Percentiles rank a stretch among this genome's conserved stretches.
phyloP scores from a whole-genome alignment of 2,113 vertebrate genomes.

The Lophura nycthemera region DNA sequence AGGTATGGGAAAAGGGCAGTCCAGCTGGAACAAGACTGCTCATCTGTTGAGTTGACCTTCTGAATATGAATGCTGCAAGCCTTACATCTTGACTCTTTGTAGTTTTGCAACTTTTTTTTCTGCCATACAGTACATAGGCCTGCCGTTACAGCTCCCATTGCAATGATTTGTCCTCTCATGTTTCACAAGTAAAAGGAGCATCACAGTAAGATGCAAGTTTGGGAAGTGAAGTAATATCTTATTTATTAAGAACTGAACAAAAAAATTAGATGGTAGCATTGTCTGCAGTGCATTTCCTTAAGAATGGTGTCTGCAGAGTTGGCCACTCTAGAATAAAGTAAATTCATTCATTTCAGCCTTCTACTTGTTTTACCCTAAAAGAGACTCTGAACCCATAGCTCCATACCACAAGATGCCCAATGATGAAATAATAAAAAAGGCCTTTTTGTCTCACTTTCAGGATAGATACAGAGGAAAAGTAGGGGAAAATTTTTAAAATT shows the following conservation, averaged over 20 bases:
- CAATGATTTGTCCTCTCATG: neutral
- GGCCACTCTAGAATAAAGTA: neutral
- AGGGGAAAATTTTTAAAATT: neutral
- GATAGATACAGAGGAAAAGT: neutral
- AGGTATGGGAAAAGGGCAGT: neutral
- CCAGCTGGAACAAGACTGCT: accelerated
- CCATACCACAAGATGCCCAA: neutral
- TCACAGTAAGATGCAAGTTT: neutral
- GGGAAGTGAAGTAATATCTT: neutral
- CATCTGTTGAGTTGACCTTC: neutral
- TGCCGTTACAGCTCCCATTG: neutral
- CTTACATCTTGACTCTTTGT: neutral
- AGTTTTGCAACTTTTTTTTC: neutral
- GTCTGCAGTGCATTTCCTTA: neutral
- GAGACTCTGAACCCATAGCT: neutral
- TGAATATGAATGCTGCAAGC: neutral
- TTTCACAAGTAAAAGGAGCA: neutral
- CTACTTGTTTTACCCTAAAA: neutral
- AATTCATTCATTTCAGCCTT: neutral
- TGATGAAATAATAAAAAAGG: neutral
- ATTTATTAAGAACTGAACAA: neutral
- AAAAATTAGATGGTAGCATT: neutral
- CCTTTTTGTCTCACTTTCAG: neutral
- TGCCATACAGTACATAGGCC: neutral
- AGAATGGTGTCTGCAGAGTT: neutral